Conservation (phyloP, 2,113 vertebrate genomes). For the Neotoma lepida region DNA sequence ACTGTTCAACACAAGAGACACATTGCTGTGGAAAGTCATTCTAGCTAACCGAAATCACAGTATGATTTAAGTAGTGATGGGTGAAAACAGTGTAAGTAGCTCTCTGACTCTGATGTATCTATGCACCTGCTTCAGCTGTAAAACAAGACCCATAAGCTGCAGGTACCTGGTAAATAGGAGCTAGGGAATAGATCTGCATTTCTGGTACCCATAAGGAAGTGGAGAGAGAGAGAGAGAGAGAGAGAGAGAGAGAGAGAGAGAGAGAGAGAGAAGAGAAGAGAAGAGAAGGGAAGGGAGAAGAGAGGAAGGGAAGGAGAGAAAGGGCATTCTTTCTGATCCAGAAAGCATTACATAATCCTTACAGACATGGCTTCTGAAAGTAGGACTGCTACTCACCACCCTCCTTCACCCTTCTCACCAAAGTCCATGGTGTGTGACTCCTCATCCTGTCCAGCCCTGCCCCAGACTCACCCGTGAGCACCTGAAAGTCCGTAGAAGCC, state of each 20-base stretch:
- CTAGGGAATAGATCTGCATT: rapidly evolving
- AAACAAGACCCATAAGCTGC: background rate
- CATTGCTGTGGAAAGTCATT: background rate
- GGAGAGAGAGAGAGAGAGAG: background rate
- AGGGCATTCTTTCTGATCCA: background rate
- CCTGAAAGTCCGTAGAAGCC: no score
- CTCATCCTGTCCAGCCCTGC: no score
- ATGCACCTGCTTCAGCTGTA: background rate
- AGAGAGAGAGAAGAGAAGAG: no score
- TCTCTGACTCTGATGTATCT: background rate
- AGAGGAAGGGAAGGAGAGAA: background rate
- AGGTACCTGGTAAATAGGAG: no score
- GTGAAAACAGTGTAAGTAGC: background rate
- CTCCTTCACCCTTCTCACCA: no score
- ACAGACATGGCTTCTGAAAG: no score
- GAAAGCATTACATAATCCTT: background rate
- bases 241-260: no score
- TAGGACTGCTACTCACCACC: rapidly evolving
- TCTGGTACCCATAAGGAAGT: background rate
- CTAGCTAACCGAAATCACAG: background rate
- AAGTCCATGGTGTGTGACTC: background rate
- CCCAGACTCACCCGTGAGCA: background rate
- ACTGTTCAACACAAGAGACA: background rate
- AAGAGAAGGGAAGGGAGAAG: background rate
- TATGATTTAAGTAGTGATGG: background rate